Conservation (phyloP, 2,797 vertebrate species). For the Rhynchonycteris naso region DNA sequence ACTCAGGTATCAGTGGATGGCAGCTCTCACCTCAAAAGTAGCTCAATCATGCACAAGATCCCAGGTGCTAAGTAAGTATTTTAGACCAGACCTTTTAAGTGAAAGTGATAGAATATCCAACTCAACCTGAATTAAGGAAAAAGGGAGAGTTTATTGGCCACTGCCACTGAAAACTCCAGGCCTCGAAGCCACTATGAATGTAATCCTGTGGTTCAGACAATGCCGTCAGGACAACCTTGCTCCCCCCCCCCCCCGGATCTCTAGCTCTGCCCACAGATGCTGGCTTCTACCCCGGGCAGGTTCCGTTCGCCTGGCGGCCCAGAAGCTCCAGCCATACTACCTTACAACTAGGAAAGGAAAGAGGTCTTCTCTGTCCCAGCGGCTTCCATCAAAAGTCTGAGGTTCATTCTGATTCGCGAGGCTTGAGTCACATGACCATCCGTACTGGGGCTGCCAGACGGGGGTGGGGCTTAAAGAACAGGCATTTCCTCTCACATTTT, state of each 20-base stretch:
- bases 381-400: neutral
- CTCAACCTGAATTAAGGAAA: neutral
- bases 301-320: neutral
- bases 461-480: neutral
- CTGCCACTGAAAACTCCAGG: neutral
- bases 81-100: neutral
- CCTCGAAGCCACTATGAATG: neutral
- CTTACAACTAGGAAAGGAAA: neutral
- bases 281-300: neutral
- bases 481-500: neutral
- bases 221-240: neutral
- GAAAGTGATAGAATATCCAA: neutral
- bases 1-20: neutral
- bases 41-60: neutral
- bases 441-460: rapidly evolving
- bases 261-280: neutral
- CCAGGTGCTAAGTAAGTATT: neutral
- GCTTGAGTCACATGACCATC: neutral
- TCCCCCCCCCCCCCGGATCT: neutral
- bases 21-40: neutral
- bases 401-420: neutral
- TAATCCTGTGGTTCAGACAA: neutral
- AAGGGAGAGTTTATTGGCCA: neutral
- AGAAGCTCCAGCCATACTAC: neutral
- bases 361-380: neutral